These are phyloP conservation scores for Steinernema feltiae DNA, from an alignment of 1,140 invertebrate genomes.

Conservation along the genomic window DNA sequence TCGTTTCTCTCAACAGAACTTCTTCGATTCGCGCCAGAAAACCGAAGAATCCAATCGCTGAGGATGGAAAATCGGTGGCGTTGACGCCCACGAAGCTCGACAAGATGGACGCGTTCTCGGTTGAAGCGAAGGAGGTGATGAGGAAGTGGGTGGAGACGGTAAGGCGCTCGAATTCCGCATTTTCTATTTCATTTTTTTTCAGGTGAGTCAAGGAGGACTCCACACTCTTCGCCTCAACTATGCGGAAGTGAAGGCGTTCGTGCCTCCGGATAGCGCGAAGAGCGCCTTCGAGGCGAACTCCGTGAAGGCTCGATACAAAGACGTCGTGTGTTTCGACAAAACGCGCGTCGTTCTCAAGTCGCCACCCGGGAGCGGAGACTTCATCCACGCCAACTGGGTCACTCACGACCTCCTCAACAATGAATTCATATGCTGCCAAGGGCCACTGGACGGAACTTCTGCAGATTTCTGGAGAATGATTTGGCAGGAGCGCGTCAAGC, in stretches of 20 bases:
- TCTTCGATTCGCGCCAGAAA: not conserved
- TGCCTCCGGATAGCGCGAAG: not conserved
- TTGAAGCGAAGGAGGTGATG: not conserved
- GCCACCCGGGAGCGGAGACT: constrained; percentile 66
- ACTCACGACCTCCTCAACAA: constrained; percentile 53
- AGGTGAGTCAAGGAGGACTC: not conserved
- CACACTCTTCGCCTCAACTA: not conserved
- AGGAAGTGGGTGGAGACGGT: not conserved
- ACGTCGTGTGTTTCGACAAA: not conserved
- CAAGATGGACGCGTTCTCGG: not conserved
- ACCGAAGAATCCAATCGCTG: not conserved
- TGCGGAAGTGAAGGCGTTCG: not conserved
- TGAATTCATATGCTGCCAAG: constrained; percentile 86
- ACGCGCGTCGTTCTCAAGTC: not conserved
- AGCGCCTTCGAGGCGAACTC: not conserved
- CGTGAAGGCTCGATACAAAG: not conserved
- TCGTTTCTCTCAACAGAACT: not conserved
- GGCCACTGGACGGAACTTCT: constrained; percentile 79
- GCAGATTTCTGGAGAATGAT: constrained; percentile 97
- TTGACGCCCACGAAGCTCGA: not conserved
- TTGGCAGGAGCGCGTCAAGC: constrained; percentile 90
- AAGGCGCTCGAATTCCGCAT: not conserved
- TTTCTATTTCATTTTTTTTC: not conserved
- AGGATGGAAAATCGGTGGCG: not conserved
- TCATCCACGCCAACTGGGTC: constrained; percentile 96